Evolutionary conservation across 2,113 vertebrate species (phyloP), one percentile per base, ranked within the genome.

Genomic region (Archocentrus centrarchus): DNA sequence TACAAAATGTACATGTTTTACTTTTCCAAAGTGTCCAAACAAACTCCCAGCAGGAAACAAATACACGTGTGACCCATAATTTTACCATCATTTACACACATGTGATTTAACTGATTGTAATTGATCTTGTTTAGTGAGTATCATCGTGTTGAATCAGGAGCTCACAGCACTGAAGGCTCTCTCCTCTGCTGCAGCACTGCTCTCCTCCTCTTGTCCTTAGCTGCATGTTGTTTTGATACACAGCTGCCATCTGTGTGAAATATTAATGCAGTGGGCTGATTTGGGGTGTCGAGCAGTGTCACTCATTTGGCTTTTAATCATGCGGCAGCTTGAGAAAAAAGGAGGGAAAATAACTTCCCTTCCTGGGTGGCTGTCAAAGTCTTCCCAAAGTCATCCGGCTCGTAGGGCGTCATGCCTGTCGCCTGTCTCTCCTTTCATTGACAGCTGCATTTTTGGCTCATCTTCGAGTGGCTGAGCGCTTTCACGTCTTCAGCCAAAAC

Each of bases 301-400:
- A 95, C 93, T 96, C 95, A 96, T 96, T 95, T 96, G 94, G 93
- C 94, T 96, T 96, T 96, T 96, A 96, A 96, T 96, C 95, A 96
- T 95, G 93, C 90, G 77, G 91, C 91, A 92, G 93, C 89, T 92
- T 89, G 93, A 93, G 92, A 91, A 93, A 94, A 95, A 94, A 94
- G 93, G 89, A 92, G 90, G 90, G 88, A 94, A 94, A 87, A 93
- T 92, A 93, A 93, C 90, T 95, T 89, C 77, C 82, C 91, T 91
- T 94, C 90, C 93, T 91, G 88, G 89, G 91, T 92, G 91, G 95
- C 93, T 93, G 92, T 95, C 95, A 96, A 96, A 95, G 94, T 95
- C 93, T 93, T 94, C 91, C 91, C 95, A 96, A 95, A 96, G 95
- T 96, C 95, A 94, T 92, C 85, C 91, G 88, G 93, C 88, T 89